Evolutionary conservation across 92 coral and sea anemone species (phyloP), one percentile per base, ranked within the genome.

Genomic region (Parazoanthus darwini): DNA sequence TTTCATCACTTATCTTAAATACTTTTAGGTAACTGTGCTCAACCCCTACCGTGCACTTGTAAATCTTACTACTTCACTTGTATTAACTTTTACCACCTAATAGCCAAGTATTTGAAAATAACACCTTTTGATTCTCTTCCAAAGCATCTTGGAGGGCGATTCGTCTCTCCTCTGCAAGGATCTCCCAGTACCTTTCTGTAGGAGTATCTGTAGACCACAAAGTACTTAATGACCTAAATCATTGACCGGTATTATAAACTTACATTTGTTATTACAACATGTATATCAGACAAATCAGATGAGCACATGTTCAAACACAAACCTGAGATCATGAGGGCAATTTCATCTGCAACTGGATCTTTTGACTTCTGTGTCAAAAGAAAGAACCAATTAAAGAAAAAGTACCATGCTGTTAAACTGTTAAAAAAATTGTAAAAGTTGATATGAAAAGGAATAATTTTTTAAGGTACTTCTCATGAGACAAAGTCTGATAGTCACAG

Each of bases 301-400:
- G 8, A 48, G 9, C 2, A 56, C 74, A 56, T 63, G 25, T 63
- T 18, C 70, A 25, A 10, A 25, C 38, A 42, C 74, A 39, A 58
- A 94, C 99, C 99, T 96, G 94, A 91, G 54, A 96, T 91, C 99
- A 96, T 95, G 46, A 96, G 87, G 22, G 98, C 92, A 83, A 91
- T 94, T 82, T 96, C 98, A 81, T 94, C 95, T 29, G 88, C 88
- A 43, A 85, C 86, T 65, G 82, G 90, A 23, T 78, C 92, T 65
- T 90, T 78, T 4, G 83, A 59, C 79, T 89, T 92, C 89, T 79
- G 78, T 85, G 26, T 56, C 72, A 73, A 89, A 82, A 79, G 85
- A 87, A 54, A 58, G 68, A 79, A 79, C 8, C 6, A 37, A 29
- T 29, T 29, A 29, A 43, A 8, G 11, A 48, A 48, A 54, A 54